Conservation (phyloP, 1,140 invertebrate species). For the Drosophila insularis region DNA sequence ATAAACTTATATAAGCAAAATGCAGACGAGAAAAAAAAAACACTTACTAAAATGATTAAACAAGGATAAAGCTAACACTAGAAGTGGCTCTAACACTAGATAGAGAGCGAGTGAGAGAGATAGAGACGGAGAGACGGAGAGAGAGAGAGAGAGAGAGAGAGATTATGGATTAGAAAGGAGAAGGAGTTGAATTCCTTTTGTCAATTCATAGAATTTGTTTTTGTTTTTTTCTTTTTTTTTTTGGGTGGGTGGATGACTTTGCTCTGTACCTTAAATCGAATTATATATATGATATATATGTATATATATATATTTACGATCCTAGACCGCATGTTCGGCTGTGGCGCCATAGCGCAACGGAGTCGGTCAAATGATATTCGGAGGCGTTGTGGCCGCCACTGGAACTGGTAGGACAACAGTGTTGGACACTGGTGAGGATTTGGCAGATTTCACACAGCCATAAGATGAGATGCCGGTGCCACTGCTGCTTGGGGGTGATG, state of each 20-base stretch:
- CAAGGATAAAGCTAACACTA: constrained; percentile 63
- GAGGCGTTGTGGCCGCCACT: constrained; percentile 52
- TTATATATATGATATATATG: neutral
- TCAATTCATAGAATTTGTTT: constrained; percentile 6
- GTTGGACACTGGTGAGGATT: constrained; percentile 69
- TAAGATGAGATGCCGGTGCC: constrained; percentile 76
- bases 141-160: neutral
- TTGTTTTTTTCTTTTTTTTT: constrained; percentile 9
- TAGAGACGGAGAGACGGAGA: neutral
- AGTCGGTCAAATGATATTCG: constrained; percentile 82
- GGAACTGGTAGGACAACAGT: constrained; percentile 21
- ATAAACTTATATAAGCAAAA: neutral
- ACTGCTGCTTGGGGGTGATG: constrained; percentile 78
- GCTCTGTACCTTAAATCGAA: constrained; percentile 9
- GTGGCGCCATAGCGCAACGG: constrained; percentile 78
- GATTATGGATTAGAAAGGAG: neutral
- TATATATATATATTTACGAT: neutral
- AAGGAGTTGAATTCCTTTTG: constrained; percentile 1
- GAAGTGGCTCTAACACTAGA: constrained; percentile 44
- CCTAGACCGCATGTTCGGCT: constrained; percentile 75
- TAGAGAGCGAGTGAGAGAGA: constrained; percentile 12
- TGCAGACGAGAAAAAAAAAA: constrained; percentile 24
- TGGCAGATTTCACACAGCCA: constrained; percentile 77
- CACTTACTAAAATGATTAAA: constrained; percentile 16
- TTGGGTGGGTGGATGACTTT: constrained; percentile 13